phyloP scores from a whole-genome alignment of 2,113 vertebrate genomes.

The Chrysochloris asiatica region DNA sequence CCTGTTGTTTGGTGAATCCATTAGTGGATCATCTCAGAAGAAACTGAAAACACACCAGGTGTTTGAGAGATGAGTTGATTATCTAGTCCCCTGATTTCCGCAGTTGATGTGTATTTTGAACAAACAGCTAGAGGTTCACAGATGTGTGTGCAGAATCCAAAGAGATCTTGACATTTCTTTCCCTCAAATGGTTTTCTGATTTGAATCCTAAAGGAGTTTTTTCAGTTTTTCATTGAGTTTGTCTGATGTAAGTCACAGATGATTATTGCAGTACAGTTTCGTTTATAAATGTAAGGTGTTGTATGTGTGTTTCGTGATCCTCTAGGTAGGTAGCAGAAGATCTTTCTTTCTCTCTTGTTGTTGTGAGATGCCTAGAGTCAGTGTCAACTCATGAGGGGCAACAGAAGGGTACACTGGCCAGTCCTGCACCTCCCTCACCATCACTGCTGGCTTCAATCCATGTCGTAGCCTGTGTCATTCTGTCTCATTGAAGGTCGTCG shows the following conservation, averaged over 20 bases:
- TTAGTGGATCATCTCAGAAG: background rate
- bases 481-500: background rate
- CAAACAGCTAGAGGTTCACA: background rate
- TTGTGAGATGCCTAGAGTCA: background rate
- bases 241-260: background rate
- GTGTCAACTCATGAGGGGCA: background rate
- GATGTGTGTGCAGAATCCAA: fast-evolving
- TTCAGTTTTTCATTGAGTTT: no score
- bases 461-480: background rate
- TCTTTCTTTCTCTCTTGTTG: conserved; percentile 7
- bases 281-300: background rate
- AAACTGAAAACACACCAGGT: background rate
- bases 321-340: background rate
- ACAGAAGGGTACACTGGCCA: background rate
- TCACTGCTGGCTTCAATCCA: background rate
- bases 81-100: background rate
- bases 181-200: background rate
- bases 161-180: background rate
- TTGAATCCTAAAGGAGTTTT: background rate
- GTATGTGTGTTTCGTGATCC: background rate
- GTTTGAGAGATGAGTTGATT: background rate
- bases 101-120: background rate
- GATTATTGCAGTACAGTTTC: background rate
- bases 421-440: background rate
- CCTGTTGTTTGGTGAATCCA: background rate